Evolutionary conservation across 2,888 invertebrate genomes (phyloP).

Genomic region (Alviniconcha strummeri): DNA sequence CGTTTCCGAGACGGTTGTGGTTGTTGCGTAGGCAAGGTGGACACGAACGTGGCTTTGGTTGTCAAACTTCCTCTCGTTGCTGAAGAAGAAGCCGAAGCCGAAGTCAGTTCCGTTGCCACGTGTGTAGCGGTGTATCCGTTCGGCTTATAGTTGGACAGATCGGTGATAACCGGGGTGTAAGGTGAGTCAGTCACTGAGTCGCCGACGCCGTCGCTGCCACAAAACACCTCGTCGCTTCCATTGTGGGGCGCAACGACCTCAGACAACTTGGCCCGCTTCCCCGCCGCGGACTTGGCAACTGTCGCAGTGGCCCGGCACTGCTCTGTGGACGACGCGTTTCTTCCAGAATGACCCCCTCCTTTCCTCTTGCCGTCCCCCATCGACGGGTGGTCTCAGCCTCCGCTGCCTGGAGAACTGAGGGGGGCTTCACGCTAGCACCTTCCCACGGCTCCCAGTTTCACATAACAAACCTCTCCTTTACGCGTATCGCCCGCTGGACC

Average conservation of each 20-base stretch:
- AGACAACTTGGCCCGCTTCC: slow-evolving; percentile 17
- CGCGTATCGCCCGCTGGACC: background rate
- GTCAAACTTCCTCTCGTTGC: background rate
- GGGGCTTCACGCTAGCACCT: background rate
- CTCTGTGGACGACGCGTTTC: slow-evolving; percentile 5
- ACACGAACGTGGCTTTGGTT: background rate
- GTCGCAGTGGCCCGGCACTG: background rate
- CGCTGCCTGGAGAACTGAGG: background rate
- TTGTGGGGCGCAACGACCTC: background rate
- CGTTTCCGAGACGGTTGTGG: background rate
- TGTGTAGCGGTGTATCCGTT: background rate
- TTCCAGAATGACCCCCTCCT: slow-evolving; percentile 16
- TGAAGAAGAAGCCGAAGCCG: background rate
- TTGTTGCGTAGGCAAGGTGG: background rate
- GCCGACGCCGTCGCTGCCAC: background rate
- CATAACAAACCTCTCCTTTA: no score
- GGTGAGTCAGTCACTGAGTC: background rate
- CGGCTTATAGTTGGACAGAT: slow-evolving; percentile 4
- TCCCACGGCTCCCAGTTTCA: no score
- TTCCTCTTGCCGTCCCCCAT: slow-evolving; percentile 35
- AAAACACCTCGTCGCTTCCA: background rate
- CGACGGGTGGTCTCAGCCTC: background rate
- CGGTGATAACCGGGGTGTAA: slow-evolving; percentile 1
- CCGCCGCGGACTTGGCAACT: background rate
- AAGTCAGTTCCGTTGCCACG: background rate